Conservation (phyloP, 2,888 invertebrate genomes). For the Meta bourneti region DNA sequence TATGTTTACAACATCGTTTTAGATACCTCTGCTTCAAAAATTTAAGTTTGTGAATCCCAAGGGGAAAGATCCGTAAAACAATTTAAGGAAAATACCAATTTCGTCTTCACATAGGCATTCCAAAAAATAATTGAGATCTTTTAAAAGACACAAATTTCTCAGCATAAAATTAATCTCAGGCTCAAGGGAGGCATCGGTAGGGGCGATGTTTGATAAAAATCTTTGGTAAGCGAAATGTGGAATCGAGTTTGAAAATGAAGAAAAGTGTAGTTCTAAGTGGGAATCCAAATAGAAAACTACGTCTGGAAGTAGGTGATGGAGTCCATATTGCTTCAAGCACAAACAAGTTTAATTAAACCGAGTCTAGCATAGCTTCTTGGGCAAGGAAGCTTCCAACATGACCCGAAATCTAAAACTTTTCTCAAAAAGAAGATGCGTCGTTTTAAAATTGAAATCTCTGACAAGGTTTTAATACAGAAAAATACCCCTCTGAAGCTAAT, state of each 20-base stretch:
- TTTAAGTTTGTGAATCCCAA: too few relatives aligned
- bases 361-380: slow-evolving; percentile 35
- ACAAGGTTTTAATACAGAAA: slow-evolving; percentile 38
- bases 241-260: background rate
- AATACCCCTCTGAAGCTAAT: slow-evolving; percentile 11
- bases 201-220: background rate
- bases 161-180: slow-evolving; percentile 5
- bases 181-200: slow-evolving; percentile 4
- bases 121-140: background rate
- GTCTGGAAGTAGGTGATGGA: slow-evolving; percentile 20
- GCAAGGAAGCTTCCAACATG: slow-evolving; percentile 1
- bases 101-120: too few relatives aligned
- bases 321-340: slow-evolving; percentile 24
- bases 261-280: background rate
- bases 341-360: slow-evolving; percentile 64
- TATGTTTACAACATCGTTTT: too few relatives aligned
- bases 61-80: too few relatives aligned
- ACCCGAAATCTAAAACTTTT: slow-evolving; percentile 38
- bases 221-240: background rate
- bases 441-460: slow-evolving; percentile 40
- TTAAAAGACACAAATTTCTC: background rate
- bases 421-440: slow-evolving; percentile 24
- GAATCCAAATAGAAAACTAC: background rate
- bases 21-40: too few relatives aligned
- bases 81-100: too few relatives aligned